A percentile compares a stretch with the other conserved stretches of the same genome.
These are phyloP conservation scores for Drosophila santomea DNA, from an alignment of 1,140 invertebrate genomes.

Conservation along the genomic window DNA sequence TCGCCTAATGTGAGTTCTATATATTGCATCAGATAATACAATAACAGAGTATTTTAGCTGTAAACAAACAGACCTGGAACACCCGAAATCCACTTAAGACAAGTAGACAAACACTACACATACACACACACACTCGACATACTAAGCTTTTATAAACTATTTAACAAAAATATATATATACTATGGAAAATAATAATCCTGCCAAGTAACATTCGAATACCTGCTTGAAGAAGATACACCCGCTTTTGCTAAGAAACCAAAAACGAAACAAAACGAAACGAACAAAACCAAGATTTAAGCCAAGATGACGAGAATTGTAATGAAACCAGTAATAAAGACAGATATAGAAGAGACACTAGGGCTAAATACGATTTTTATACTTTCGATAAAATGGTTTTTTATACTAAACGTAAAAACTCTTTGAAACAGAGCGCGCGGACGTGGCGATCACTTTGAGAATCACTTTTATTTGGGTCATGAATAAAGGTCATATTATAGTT, in stretches of 20 bases:
- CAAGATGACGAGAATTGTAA: slow-evolving; percentile 26
- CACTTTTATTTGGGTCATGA: slow-evolving; percentile 56
- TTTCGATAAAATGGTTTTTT: slow-evolving; percentile 83
- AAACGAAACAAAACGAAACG: slow-evolving; percentile 19
- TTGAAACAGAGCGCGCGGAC: slow-evolving; percentile 42
- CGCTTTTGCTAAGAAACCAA: slow-evolving; percentile 78
- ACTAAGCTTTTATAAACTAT: slow-evolving; percentile 83
- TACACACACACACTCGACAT: slow-evolving; percentile 12
- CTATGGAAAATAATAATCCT: slow-evolving; percentile 82
- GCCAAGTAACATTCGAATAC: slow-evolving; percentile 84
- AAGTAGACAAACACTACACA: slow-evolving; percentile 19
- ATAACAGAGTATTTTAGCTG: slow-evolving; percentile 56
- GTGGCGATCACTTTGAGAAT: slow-evolving; percentile 41
- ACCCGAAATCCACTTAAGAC: slow-evolving; percentile 9
- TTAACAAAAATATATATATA: slow-evolving; percentile 74
- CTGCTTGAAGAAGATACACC: slow-evolving; percentile 84
- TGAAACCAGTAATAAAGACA: slow-evolving; percentile 38
- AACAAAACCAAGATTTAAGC: slow-evolving; percentile 49
- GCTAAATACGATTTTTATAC: slow-evolving; percentile 84
- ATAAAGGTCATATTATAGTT: slow-evolving; percentile 58
- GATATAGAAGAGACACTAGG: slow-evolving; percentile 46
- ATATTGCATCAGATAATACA: slow-evolving; percentile 62
- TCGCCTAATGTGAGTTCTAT: slow-evolving; percentile 80
- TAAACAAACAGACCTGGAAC: slow-evolving; percentile 46
- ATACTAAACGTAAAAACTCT: slow-evolving; percentile 77